Evolutionary conservation across 1,140 invertebrate genomes (phyloP), one percentile per base, ranked within the genome.

Genomic region (Pomacea maculata): DNA sequence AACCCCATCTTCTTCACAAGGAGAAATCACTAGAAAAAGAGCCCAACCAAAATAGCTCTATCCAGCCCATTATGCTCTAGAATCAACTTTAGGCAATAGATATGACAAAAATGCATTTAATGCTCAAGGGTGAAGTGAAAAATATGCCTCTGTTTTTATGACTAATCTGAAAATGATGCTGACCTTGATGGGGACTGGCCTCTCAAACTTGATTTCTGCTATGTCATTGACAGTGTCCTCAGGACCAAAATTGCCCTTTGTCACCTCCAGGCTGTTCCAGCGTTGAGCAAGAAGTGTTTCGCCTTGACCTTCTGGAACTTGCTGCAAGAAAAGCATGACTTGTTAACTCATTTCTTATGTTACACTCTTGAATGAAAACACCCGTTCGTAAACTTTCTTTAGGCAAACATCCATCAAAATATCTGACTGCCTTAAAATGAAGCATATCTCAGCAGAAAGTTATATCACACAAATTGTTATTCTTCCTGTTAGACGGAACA

Each of bases 191-290:
- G 95, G 93, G 54, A 98, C 93, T 10, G 96, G 95, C 88, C 95
- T 94, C 80, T 97, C 95, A 92, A 99, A 98, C 92, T 97, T 97
- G 7, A 98, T 93, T 90, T 98, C 96, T 1, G 95, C 94, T 81
- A 97, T 94, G 83, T 93, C 93, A 80, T 90, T 90, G 52, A 94
- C 92, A 87, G 94, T 95, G 88, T 96, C 95, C 71, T 96, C 95
- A 85, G 95, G 93, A 84, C 95, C 93, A 92, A 95, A 95, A 77
- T 93, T 93, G 29, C 96, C 96, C 86, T 94, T 92, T 2, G 94
- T 94, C 67, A 94, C 92, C 89, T 95, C 95, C 34, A 96, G 91
- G 85, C 94, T 95, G 82, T 94, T 95, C 96, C 96, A 97, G 52
- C 92, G 86, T 81, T 92, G 91, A 21, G 88, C 86, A 72, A 90